Conservation (phyloP, 2,113 vertebrate genomes). For the Carettochelys insculpta region DNA sequence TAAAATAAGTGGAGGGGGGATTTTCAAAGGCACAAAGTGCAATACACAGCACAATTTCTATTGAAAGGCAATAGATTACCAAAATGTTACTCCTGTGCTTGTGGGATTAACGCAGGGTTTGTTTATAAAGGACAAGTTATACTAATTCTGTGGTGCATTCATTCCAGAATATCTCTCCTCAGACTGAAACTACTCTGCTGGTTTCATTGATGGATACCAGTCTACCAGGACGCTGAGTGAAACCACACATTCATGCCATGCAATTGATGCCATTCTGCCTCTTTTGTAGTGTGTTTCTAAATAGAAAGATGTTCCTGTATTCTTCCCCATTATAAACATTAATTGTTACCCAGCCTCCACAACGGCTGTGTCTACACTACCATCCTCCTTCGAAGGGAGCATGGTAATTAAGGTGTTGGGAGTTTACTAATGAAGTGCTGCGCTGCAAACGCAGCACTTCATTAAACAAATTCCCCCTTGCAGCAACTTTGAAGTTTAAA, state of each 20-base stretch:
- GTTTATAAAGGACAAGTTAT: neutral
- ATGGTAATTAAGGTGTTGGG: too few species aligned
- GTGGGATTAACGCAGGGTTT: neutral
- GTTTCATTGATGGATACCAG: neutral
- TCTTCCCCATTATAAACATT: neutral
- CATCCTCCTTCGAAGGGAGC: too few species aligned
- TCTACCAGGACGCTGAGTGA: neutral
- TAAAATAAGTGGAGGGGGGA: neutral
- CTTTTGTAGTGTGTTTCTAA: rapidly evolving
- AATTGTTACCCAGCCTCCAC: neutral
- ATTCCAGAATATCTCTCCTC: neutral
- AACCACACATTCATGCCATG: neutral
- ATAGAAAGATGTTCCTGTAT: neutral
- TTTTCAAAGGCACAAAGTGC: neutral
- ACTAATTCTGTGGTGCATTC: neutral
- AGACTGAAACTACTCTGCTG: neutral
- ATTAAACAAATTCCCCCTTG: too few species aligned
- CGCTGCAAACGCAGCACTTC: too few species aligned
- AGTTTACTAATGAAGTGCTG: too few species aligned
- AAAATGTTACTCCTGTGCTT: neutral
- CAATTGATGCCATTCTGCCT: neutral
- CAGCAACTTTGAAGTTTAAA: too few species aligned
- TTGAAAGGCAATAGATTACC: neutral
- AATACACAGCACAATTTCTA: neutral
- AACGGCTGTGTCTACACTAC: too few species aligned